These are phyloP conservation scores for Aurelia sp. DNA, from an alignment of 30 jellyfish, hydroid and myxozoan genomes.

Conservation along the genomic window DNA sequence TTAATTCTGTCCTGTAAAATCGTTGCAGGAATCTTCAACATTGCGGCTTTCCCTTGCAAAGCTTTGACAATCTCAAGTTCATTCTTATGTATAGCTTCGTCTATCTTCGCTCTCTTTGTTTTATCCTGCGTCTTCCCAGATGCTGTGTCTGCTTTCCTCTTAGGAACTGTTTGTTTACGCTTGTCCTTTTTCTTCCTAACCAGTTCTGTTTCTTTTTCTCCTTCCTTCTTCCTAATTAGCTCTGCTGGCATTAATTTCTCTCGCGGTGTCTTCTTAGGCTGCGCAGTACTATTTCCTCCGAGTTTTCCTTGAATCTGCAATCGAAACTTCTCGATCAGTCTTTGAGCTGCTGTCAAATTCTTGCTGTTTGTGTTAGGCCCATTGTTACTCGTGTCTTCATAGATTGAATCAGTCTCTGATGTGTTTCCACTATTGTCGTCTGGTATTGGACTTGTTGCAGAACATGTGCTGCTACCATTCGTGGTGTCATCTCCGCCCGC, in stretches of 20 bases:
- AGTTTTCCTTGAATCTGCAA: background rate
- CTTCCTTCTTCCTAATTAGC: background rate
- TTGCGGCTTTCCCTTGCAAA: background rate
- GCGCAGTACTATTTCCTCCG: background rate
- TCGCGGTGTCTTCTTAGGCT: background rate
- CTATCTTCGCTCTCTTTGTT: no score
- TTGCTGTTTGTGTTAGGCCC: background rate
- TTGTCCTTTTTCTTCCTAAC: background rate
- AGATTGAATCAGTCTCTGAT: background rate
- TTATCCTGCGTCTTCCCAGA: no score
- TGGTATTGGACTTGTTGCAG: background rate
- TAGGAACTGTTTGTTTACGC: background rate
- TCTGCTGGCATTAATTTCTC: conserved; percentile 17
- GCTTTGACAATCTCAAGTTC: background rate
- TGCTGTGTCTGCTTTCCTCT: background rate
- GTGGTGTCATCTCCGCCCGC: background rate
- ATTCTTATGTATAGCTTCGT: background rate
- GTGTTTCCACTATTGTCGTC: background rate
- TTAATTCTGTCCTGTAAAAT: no score
- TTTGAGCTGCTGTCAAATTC: conserved; percentile 41
- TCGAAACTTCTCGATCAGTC: conserved; percentile 30
- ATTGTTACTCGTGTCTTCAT: background rate
- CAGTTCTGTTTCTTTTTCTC: background rate
- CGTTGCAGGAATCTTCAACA: background rate
- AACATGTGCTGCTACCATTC: background rate